These are phyloP conservation scores for Euzetes globulus DNA, from an alignment of 2,888 invertebrate genomes.

Conservation along the genomic window DNA sequence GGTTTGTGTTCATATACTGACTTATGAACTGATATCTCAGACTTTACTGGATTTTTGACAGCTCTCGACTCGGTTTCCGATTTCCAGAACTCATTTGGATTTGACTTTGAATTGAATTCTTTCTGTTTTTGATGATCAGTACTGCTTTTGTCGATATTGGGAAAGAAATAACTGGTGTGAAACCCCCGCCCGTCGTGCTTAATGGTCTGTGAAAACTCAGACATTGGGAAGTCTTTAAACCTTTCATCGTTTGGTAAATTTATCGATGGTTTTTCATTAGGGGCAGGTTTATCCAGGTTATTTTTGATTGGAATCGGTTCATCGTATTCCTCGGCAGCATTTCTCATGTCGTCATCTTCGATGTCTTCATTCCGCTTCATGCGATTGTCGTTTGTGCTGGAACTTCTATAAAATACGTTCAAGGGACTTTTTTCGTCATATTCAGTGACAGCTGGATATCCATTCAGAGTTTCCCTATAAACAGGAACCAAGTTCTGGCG, in stretches of 20 bases:
- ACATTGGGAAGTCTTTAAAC: neutral
- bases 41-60: neutral
- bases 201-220: neutral
- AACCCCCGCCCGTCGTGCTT: neutral
- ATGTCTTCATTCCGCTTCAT: neutral
- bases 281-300: no score
- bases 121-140: neutral
- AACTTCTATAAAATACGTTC: neutral
- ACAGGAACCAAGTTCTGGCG: neutral
- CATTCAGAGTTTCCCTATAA: neutral
- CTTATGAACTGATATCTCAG: no score
- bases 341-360: neutral
- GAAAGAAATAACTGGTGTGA: constrained; percentile 4
- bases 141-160: neutral
- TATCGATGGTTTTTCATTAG: neutral
- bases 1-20: no score
- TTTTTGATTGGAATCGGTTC: neutral
- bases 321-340: neutral
- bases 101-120: neutral
- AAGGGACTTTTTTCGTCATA: neutral
- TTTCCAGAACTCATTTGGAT: neutral
- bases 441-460: neutral
- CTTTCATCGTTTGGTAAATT: neutral
- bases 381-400: neutral
- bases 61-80: neutral